These are phyloP conservation scores for Anoplius nigerrimus DNA, from an alignment of 2,888 invertebrate species.

Conservation along the genomic window DNA sequence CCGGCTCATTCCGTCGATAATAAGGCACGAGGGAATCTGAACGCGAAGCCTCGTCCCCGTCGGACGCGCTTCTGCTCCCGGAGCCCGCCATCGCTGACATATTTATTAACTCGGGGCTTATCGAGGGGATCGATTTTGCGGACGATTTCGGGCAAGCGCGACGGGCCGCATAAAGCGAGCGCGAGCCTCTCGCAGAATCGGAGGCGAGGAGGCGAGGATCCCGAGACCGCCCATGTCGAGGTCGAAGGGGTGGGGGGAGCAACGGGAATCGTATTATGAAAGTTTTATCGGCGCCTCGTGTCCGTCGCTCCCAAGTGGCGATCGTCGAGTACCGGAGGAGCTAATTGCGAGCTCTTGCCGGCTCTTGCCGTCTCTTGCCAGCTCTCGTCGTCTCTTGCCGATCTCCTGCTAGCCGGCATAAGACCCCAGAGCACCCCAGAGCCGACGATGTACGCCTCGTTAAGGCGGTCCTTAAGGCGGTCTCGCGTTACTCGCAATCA, in stretches of 20 bases:
- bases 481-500: constrained; percentile 28
- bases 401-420: background rate
- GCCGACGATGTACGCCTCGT: constrained; percentile 49
- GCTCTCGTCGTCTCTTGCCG: no score
- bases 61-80: no score
- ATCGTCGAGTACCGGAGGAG: constrained; percentile 58
- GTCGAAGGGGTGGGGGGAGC: constrained; percentile 13
- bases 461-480: constrained; percentile 46
- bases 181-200: background rate
- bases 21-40: constrained; percentile 28
- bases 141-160: background rate
- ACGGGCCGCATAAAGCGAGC: constrained; percentile 29
- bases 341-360: constrained; percentile 53
- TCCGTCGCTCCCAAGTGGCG: constrained; percentile 43
- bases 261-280: constrained; percentile 58
- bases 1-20: constrained; percentile 23
- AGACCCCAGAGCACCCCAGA: background rate
- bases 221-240: constrained; percentile 63
- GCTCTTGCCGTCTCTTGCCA: background rate
- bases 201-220: background rate
- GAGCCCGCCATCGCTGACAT: constrained; percentile 30
- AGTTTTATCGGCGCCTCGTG: constrained; percentile 54
- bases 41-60: background rate
- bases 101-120: constrained; percentile 51
- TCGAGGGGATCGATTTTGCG: constrained; percentile 39